A percentile compares a stretch with the other conserved stretches of the same genome.
Conservation (phyloP, 2,888 invertebrate genomes). For the Dorcus hopei region DNA sequence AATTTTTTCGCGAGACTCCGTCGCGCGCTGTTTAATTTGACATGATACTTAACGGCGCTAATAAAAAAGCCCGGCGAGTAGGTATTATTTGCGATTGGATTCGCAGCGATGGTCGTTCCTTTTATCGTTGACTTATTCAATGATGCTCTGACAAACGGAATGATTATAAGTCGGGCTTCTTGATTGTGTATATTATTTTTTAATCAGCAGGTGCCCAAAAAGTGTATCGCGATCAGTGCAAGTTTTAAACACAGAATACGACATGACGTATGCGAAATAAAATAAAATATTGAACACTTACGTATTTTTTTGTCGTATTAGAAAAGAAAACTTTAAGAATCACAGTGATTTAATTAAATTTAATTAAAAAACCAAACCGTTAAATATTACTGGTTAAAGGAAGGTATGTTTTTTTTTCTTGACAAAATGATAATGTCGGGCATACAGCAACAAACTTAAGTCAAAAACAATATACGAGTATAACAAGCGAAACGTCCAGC, state of each 20-base stretch:
- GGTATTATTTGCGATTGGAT: slow-evolving; percentile 2
- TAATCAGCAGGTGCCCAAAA: neutral
- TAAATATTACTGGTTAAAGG: no score
- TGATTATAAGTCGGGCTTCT: neutral
- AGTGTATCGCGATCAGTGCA: neutral
- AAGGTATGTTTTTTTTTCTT: neutral
- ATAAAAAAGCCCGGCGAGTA: neutral
- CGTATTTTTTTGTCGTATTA: no score
- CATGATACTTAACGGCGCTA: slow-evolving; percentile 1
- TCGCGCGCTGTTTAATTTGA: neutral
- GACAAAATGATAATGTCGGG: neutral
- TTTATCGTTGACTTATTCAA: neutral
- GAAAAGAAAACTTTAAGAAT: no score
- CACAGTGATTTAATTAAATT: no score
- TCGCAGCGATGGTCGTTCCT: neutral
- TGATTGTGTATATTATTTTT: neutral
- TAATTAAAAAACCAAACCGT: no score
- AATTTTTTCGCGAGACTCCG: slow-evolving; percentile 3
- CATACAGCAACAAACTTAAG: slow-evolving; percentile 24
- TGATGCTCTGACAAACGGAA: neutral
- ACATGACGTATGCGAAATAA: no score
- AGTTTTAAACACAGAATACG: neutral
- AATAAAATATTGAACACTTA: no score
- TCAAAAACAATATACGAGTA: slow-evolving; percentile 33
- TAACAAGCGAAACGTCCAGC: slow-evolving; percentile 31